These are phyloP conservation scores for Potorous gilbertii DNA, from an alignment of 2,797 vertebrate genomes.

Conservation along the genomic window DNA sequence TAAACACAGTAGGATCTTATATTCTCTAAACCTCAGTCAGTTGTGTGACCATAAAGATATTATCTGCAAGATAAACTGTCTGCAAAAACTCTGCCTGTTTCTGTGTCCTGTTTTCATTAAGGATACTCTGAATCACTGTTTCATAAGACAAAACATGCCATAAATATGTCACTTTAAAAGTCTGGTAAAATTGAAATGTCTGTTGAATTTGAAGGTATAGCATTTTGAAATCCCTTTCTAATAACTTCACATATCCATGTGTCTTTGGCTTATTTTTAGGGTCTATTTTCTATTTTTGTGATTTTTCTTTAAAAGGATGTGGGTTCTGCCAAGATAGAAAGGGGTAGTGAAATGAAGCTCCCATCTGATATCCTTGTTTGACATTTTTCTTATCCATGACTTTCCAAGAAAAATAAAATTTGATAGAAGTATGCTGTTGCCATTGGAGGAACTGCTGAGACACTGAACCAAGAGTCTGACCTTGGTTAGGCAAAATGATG, in stretches of 20 bases:
- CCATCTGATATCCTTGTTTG: neutral
- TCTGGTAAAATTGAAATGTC: conserved; percentile 45
- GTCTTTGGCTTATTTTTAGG: neutral
- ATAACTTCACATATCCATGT: neutral
- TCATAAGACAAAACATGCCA: conserved; percentile 40
- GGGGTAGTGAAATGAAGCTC: neutral
- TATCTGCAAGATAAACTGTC: neutral
- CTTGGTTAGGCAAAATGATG: neutral
- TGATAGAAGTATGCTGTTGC: neutral
- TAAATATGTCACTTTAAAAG: conserved; percentile 5
- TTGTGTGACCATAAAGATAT: neutral
- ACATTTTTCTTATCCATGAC: neutral
- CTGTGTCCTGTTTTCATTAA: conserved; percentile 8
- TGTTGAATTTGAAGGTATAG: neutral
- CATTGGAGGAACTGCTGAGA: neutral
- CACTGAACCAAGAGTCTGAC: neutral
- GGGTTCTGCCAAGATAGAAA: neutral
- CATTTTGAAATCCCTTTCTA: neutral
- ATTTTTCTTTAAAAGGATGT: neutral
- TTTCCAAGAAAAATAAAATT: neutral
- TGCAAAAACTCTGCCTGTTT: neutral
- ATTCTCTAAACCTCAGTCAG: neutral
- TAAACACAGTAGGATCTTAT: neutral
- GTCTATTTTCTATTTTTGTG: neutral
- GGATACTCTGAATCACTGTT: neutral